Base-by-base conservation (phyloP, 1,140 invertebrate genomes). In the Drosophila ironensis region DNA sequence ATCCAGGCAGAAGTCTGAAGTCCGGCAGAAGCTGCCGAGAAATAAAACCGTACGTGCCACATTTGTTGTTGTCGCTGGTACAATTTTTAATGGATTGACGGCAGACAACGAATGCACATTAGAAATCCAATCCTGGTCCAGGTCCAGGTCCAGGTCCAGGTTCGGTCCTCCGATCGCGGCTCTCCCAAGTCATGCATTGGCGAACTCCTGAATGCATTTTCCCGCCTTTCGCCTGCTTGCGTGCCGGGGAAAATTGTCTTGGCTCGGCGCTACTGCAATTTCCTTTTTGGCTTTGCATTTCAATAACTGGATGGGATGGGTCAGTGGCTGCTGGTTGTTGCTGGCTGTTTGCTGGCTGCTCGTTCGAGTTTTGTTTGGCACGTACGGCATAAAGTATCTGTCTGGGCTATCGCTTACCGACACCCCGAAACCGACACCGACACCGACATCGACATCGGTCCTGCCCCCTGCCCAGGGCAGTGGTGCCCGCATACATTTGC, bases 1-100 rank as follows among this genome's bases (percentile, higher is more conserved):
- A n/a, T n/a, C n/a, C n/a, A 19, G 30, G 6, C 25, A 2, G 25
- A 27, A 27, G 25, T 27, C 30, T 11, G 20, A 24, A 54, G 57
- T 63, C 25, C 27, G 20, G 14, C 33, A 14, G 33, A 37, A 40
- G 22, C 11, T 7, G 1, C 25, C 24, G 20, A 8, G 25, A 30
- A 35, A 42, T 42, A 61, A 41, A 63, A 63, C 12, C 38, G 54
- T 73, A 84, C 78, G 77, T 84, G 73, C 57, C 78, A 64, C 69
- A 51, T 64, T 72, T 53, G 68, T 50, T 72, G 70, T 56, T 71
- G 66, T 53, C 37, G 69, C 38, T 69, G 73, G 56, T 74, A 74
- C 74, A 70, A 61, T 84, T 84, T 75, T 67, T 78, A 86, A 86
- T 84, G 70, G 80, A 86, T 84, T 86, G 80, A 86, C 80, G 59